Evolutionary conservation across 2,797 vertebrate genomes (phyloP), one percentile per base, ranked within the genome.

Genomic region (Pseudochaenichthys georgianus): DNA sequence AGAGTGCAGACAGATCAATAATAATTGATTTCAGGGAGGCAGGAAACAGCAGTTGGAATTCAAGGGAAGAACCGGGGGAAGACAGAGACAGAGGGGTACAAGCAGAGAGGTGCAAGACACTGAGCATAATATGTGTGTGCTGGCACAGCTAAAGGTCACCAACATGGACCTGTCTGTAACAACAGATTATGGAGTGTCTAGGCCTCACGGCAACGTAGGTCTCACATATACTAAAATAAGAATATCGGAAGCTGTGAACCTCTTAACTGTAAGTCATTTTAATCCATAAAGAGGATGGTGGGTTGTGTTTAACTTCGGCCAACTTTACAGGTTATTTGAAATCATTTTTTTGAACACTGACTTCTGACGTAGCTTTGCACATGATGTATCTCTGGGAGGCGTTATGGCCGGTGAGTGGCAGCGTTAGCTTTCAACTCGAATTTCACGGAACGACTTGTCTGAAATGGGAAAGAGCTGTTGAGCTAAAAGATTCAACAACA

Each of bases 1-100:
- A 88, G 91, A 93, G 93, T 84, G 92, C 88, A 83, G 87, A 72
- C 81, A 89, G 93, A 94, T 95, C 95, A 48, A 96, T 94, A 88
- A 73, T 52, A 83, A 95, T 95, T 89, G 95, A 95, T 95, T 94
- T 90, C 75, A 81, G 34, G 88, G 71, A 86, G 82, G 90, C 84
- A 81, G 80, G 85, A 87, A 88, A 83, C 84, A 86, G 81, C 87
- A 77, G 92, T 92, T 92, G 88, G 86, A 88, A 93, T 94, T 94
- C 92, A 94, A 53, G 82, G 82, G 90, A 87, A 90, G 88, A 84
- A 79, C 72, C 74, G 8, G 68, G 50, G 45, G 60, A 80, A 86
- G 90, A 92, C 82, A 86, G 75, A 91, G 92, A 90, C 86, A 19
- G 88, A 91, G 90, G 83, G 84, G 76, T 72, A 54, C 48, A 11